Conservation (phyloP, 2,888 invertebrate species). For the Clanis bilineata region DNA sequence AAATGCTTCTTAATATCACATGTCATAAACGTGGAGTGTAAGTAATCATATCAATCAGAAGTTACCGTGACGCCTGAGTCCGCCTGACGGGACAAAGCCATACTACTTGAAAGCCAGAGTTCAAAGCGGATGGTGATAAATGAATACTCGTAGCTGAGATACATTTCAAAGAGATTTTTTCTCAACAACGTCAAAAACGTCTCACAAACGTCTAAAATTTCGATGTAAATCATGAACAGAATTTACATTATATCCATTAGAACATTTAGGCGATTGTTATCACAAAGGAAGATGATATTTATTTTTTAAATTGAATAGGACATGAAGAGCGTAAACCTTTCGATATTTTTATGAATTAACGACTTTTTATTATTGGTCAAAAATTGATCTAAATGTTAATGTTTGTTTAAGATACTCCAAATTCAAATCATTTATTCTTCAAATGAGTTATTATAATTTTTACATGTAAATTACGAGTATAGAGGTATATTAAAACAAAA, state of each 20-base stretch:
- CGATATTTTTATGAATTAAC: too few relatives aligned
- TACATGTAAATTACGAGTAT: too few relatives aligned
- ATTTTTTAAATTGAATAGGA: too few relatives aligned
- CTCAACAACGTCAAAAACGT: too few relatives aligned
- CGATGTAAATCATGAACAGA: background rate
- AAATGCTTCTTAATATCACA: background rate
- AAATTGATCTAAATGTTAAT: too few relatives aligned
- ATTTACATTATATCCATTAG: background rate
- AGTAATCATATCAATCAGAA: background rate
- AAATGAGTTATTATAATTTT: too few relatives aligned
- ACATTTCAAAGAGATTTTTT: background rate
- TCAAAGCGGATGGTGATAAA: background rate
- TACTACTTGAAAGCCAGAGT: background rate
- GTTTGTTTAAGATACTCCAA: too few relatives aligned
- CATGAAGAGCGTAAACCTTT: too few relatives aligned
- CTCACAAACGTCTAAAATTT: background rate
- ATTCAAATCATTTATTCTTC: too few relatives aligned
- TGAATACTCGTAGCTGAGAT: background rate
- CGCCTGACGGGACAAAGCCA: background rate
- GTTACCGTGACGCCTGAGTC: background rate
- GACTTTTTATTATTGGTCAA: too few relatives aligned
- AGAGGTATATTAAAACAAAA: too few relatives aligned
- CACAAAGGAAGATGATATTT: background rate
- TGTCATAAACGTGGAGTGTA: background rate
- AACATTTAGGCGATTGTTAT: background rate